Evolutionary conservation across 2,888 invertebrate genomes (phyloP).

Genomic region (Pachydiplax longipennis): DNA sequence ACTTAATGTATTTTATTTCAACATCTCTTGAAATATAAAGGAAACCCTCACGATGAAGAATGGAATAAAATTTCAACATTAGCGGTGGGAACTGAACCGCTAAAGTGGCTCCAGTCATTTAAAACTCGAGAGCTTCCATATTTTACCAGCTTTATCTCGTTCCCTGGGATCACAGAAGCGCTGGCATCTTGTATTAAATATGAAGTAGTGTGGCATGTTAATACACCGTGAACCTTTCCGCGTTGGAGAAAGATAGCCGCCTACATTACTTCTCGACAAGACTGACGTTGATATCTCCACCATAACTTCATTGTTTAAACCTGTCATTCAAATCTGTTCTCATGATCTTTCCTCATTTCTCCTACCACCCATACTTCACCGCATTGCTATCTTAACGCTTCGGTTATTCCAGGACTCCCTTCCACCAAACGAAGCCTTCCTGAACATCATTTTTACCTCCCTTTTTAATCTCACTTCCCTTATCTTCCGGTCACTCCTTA

Average conservation of each 20-base stretch:
- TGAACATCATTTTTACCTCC: background rate
- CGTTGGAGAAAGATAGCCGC: background rate
- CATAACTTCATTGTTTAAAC: constrained; percentile 28
- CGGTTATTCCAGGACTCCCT: background rate
- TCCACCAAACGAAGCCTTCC: background rate
- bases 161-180: background rate
- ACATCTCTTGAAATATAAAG: no score
- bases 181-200: background rate
- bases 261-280: background rate
- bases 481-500: background rate
- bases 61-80: background rate
- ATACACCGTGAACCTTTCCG: background rate
- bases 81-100: background rate
- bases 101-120: background rate
- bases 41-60: background rate
- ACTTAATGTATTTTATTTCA: no score
- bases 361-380: background rate
- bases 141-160: background rate
- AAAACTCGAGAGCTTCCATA: background rate
- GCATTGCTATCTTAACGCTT: constrained; percentile 4
- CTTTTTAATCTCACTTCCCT: background rate
- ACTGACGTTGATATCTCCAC: background rate
- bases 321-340: constrained; percentile 19
- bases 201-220: background rate
- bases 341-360: background rate